phyloP scores from a whole-genome alignment of 2,113 vertebrate species.

The Phasianus colchicus region DNA sequence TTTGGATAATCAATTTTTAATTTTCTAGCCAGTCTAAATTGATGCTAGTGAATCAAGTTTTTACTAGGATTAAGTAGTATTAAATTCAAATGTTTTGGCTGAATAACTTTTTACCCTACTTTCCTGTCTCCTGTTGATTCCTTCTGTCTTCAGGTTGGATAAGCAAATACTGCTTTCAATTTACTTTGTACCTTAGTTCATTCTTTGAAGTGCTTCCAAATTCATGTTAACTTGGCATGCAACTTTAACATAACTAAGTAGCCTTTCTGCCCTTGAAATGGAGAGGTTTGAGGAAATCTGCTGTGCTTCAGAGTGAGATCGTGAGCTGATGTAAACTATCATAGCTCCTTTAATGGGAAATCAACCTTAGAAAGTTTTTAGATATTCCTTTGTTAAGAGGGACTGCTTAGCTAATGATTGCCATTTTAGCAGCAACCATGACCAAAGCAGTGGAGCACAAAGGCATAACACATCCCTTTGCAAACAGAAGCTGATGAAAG shows the following conservation, averaged over 20 bases:
- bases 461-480: background rate
- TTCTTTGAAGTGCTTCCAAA: conserved; percentile 31
- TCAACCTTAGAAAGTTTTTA: background rate
- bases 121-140: background rate
- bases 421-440: background rate
- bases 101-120: background rate
- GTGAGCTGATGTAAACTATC: background rate
- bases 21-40: background rate
- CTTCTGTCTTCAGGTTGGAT: background rate
- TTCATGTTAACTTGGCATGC: background rate
- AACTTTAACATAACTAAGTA: background rate
- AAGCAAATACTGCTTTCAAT: background rate
- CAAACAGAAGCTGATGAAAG: background rate
- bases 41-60: background rate
- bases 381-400: background rate
- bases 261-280: background rate
- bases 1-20: background rate
- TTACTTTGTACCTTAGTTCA: background rate
- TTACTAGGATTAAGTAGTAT: background rate
- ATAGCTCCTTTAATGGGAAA: background rate
- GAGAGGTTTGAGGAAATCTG: background rate
- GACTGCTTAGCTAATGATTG: background rate
- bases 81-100: background rate
- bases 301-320: rapidly evolving
- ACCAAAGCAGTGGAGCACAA: background rate